phyloP scores from a whole-genome alignment of 2,888 invertebrate species.

The Perizoma affinitatum region DNA sequence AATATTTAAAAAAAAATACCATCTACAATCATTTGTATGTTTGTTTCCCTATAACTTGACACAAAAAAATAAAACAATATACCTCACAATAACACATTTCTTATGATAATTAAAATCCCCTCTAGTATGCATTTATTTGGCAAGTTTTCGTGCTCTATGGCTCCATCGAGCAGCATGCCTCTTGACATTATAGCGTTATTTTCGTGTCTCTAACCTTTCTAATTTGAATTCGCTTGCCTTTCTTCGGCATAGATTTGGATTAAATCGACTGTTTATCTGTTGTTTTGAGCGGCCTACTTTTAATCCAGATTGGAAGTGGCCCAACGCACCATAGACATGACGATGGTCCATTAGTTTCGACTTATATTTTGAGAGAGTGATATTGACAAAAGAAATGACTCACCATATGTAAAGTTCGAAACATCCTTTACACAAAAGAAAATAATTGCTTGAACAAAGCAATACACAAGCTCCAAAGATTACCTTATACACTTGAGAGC shows the following conservation, averaged over 20 bases:
- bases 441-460: slow-evolving; percentile 29
- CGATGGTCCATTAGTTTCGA: too few species aligned
- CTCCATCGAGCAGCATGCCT: slow-evolving; percentile 14
- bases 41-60: too few species aligned
- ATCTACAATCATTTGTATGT: too few species aligned
- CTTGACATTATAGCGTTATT: slow-evolving; percentile 32
- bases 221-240: slow-evolving; percentile 53
- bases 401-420: slow-evolving; percentile 8
- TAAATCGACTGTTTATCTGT: slow-evolving; percentile 25
- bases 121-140: too few species aligned
- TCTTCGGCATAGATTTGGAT: slow-evolving; percentile 38
- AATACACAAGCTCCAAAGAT: slow-evolving; percentile 1
- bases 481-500: too few species aligned
- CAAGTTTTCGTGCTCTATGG: slow-evolving; percentile 17
- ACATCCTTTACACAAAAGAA: slow-evolving; percentile 38
- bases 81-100: too few species aligned
- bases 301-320: not conserved
- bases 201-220: slow-evolving; percentile 49
- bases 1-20: too few species aligned
- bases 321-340: too few species aligned
- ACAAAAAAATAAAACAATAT: too few species aligned
- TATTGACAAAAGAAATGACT: too few species aligned
- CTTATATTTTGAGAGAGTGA: too few species aligned
- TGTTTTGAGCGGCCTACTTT: slow-evolving; percentile 6
- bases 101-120: too few species aligned